phyloP scores from a whole-genome alignment of 2,888 invertebrate genomes.

The Rhagonycha fulva region DNA sequence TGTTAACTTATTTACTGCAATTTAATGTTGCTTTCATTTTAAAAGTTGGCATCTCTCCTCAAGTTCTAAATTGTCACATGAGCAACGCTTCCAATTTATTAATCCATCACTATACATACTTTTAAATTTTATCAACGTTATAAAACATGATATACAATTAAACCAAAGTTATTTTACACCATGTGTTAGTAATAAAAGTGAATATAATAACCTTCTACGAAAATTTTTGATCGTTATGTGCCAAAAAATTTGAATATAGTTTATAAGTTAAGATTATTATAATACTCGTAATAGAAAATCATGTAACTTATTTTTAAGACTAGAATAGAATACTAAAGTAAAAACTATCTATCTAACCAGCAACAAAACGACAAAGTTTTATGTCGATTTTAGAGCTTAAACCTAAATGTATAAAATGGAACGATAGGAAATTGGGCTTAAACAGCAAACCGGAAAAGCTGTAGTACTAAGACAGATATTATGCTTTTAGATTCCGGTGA shows the following conservation, averaged over 20 bases:
- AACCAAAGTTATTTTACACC: neutral
- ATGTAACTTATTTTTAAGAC: neutral
- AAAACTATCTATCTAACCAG: neutral
- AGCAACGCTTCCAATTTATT: neutral
- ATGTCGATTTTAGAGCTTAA: slow-evolving; percentile 27
- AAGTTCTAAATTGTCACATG: neutral
- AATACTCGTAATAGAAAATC: neutral
- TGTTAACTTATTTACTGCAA: neutral
- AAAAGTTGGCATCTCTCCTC: neutral
- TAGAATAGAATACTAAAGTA: neutral
- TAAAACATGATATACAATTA: neutral
- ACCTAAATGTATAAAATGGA: slow-evolving; percentile 25
- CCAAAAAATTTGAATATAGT: neutral
- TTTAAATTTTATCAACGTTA: neutral
- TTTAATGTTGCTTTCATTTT: neutral
- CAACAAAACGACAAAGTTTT: slow-evolving; percentile 13
- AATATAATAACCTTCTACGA: neutral
- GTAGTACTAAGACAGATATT: slow-evolving; percentile 28
- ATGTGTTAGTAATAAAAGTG: neutral
- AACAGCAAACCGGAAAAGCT: slow-evolving; percentile 20
- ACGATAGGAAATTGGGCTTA: slow-evolving; percentile 27
- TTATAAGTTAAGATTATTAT: neutral
- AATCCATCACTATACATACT: neutral
- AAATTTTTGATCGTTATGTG: neutral
- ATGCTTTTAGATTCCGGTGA: slow-evolving; percentile 31